These are phyloP conservation scores for Noctuana brunneofusca DNA, from an alignment of 2,888 invertebrate genomes.

Conservation along the genomic window DNA sequence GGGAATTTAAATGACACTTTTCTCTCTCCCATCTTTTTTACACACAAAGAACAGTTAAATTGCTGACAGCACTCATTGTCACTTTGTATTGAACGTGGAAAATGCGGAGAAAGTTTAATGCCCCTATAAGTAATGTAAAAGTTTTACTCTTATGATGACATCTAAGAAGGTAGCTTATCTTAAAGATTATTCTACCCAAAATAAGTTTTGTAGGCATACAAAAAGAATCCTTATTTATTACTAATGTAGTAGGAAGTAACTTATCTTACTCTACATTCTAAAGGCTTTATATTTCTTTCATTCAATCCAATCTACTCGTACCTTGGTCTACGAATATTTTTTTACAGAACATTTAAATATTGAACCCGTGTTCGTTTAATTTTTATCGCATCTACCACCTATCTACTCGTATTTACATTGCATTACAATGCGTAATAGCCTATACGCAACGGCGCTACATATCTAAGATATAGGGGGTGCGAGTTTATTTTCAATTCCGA, in stretches of 20 bases:
- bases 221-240: too few relatives aligned
- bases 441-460: slow-evolving; percentile 9
- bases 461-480: slow-evolving; percentile 42
- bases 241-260: too few relatives aligned
- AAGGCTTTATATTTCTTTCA: too few relatives aligned
- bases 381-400: background rate
- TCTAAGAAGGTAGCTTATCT: too few relatives aligned
- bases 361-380: too few relatives aligned
- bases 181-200: too few relatives aligned
- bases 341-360: too few relatives aligned
- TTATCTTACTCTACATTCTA: too few relatives aligned
- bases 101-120: background rate
- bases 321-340: too few relatives aligned
- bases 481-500: slow-evolving; percentile 78
- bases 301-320: too few relatives aligned
- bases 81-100: background rate
- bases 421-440: slow-evolving; percentile 14
- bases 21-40: slow-evolving; percentile 7
- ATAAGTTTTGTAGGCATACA: too few relatives aligned
- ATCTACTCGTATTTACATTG: background rate
- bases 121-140: background rate
- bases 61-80: background rate
- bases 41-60: slow-evolving; percentile 5
- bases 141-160: too few relatives aligned
- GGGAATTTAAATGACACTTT: slow-evolving; percentile 16